Percentiles rank a stretch among this genome's conserved stretches.
phyloP scores from a whole-genome alignment of 2,888 invertebrate genomes.

The Erynnis tages region DNA sequence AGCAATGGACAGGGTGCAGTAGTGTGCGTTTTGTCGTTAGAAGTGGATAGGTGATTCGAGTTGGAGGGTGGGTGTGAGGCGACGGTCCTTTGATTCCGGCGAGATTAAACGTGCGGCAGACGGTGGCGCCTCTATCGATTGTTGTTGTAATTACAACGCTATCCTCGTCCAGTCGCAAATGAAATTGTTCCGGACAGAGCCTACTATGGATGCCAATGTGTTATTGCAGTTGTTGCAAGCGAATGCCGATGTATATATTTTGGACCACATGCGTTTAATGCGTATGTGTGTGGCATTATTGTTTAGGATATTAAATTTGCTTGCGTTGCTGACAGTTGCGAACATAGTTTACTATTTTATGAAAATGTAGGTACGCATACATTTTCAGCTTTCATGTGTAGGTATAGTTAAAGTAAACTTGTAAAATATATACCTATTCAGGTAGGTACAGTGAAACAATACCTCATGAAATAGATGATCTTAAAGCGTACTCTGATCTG shows the following conservation, averaged over 20 bases:
- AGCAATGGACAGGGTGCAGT: slow-evolving; percentile 44
- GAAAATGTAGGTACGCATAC: not conserved
- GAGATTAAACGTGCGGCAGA: slow-evolving; percentile 82
- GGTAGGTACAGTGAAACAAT: no score
- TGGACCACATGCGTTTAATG: slow-evolving; percentile 45
- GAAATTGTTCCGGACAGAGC: slow-evolving; percentile 80
- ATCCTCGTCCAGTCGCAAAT: slow-evolving; percentile 80
- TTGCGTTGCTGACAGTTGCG: slow-evolving; percentile 5
- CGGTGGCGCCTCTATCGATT: slow-evolving; percentile 82
- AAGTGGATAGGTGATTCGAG: slow-evolving; percentile 52
- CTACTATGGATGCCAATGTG: slow-evolving; percentile 71
- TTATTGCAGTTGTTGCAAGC: slow-evolving; percentile 59
- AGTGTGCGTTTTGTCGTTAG: slow-evolving; percentile 36
- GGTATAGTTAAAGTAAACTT: no score
- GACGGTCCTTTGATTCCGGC: slow-evolving; percentile 79
- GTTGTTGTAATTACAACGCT: slow-evolving; percentile 82
- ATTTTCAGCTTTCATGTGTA: no score
- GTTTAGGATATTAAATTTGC: slow-evolving; percentile 20
- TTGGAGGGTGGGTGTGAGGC: slow-evolving; percentile 70
- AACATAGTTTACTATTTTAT: not conserved
- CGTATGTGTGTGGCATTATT: slow-evolving; percentile 12
- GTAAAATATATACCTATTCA: no score
- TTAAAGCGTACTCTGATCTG: no score
- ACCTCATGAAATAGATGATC: no score
- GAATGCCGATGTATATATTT: slow-evolving; percentile 43